Percentiles rank a stretch among this genome's conserved stretches.
Evolutionary conservation across 1,140 invertebrate genomes (phyloP).

Genomic region (Drosophila ohnishii): DNA sequence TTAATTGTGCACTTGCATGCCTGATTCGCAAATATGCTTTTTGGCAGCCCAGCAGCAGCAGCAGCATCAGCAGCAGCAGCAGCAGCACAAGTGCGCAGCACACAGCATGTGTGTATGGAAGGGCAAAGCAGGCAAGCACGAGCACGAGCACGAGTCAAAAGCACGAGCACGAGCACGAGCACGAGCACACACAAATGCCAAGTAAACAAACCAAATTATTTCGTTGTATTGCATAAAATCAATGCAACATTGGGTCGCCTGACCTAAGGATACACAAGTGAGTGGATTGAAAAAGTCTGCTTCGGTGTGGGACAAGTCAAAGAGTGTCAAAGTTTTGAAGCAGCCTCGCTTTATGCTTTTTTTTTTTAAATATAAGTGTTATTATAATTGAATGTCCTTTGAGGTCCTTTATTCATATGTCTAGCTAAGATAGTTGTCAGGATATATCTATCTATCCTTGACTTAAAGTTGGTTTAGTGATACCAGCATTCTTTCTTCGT

Average conservation of each 20-base stretch:
- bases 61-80: no score
- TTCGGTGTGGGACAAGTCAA: neutral
- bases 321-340: neutral
- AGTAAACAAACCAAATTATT: constrained; percentile 22
- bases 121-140: constrained; percentile 1
- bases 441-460: no score
- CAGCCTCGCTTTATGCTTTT: no score
- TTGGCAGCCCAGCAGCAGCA: constrained; percentile 8
- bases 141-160: neutral
- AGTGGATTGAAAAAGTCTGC: constrained; percentile 9
- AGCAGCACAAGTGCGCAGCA: constrained; percentile 13
- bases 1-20: constrained; percentile 23
- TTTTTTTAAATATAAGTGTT: neutral
- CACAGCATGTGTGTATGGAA: neutral
- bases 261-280: constrained; percentile 22
- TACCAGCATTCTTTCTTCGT: no score
- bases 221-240: constrained; percentile 22
- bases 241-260: constrained; percentile 16
- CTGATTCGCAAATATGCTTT: constrained; percentile 23
- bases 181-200: constrained; percentile 13
- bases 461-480: neutral
- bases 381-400: neutral
- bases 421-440: neutral
- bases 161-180: neutral
- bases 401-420: no score